Evolutionary conservation across 1,140 invertebrate genomes (phyloP).

Genomic region (Rhopalosiphum padi): DNA sequence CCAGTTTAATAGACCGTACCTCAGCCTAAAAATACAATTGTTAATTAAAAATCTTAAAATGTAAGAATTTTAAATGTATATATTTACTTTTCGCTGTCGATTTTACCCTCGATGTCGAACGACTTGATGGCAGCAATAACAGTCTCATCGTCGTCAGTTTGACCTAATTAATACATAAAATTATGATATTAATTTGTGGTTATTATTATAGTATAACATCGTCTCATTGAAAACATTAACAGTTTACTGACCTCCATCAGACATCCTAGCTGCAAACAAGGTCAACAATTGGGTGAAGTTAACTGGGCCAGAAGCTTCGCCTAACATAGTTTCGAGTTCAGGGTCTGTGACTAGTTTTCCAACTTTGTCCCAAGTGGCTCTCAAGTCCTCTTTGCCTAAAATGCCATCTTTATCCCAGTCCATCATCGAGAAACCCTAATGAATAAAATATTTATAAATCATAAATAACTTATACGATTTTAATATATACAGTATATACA

Average conservation of each 20-base stretch:
- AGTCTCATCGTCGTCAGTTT: constrained; percentile 90
- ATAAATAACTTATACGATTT: too few relatives aligned
- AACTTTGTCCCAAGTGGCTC: constrained; percentile 93
- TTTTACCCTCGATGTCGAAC: constrained; percentile 90
- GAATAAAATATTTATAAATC: not conserved
- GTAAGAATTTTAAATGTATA: too few relatives aligned
- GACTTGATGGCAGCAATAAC: constrained; percentile 94
- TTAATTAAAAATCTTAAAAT: not conserved
- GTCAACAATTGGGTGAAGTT: constrained; percentile 95
- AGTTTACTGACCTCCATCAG: constrained; percentile 65
- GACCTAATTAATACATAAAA: constrained; percentile 62
- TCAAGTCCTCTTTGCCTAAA: constrained; percentile 94
- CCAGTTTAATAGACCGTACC: constrained; percentile 92
- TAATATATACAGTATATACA: constrained; percentile 59
- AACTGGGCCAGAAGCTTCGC: constrained; percentile 89
- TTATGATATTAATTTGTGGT: not conserved
- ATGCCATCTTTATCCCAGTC: constrained; percentile 98
- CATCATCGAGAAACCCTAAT: constrained; percentile 95
- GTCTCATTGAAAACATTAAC: not conserved
- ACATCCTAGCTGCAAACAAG: constrained; percentile 89
- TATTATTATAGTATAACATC: not conserved
- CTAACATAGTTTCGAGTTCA: constrained; percentile 90
- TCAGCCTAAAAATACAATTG: constrained; percentile 71
- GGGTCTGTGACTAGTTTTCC: constrained; percentile 89
- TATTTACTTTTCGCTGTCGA: constrained; percentile 80